phyloP scores from a whole-genome alignment of 2,113 vertebrate species.

The zebrafish (Danio rerio) region GRCz12tu NC_133190.1:4097001-4097500 shows the following conservation, averaged over 20 bases:
- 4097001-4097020: slow-evolving; percentile 62
- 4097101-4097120: slow-evolving; percentile 77
- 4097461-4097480: slow-evolving; percentile 82
- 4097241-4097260: slow-evolving; percentile 76
- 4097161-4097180: slow-evolving; percentile 74
- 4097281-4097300: slow-evolving; percentile 66
- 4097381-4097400: slow-evolving; percentile 73
- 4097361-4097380: slow-evolving; percentile 76
- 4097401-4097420: slow-evolving; percentile 77
- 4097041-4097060: slow-evolving; percentile 80
- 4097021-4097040: slow-evolving; percentile 81
- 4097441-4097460: slow-evolving; percentile 82
- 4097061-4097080: slow-evolving; percentile 81
- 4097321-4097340: slow-evolving; percentile 67
- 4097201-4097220: slow-evolving; percentile 80
- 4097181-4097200: slow-evolving; percentile 79
- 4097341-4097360: slow-evolving; percentile 84
- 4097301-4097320: slow-evolving; percentile 74
- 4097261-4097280: slow-evolving; percentile 72
- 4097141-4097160: slow-evolving; percentile 70
- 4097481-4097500: slow-evolving; percentile 79
- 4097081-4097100: slow-evolving; percentile 79
- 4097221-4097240: slow-evolving; percentile 78
- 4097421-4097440: slow-evolving; percentile 82
- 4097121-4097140: slow-evolving; percentile 80